Conservation (phyloP, 2,797 vertebrate genomes). For the Pachyuromys duprasi region DNA sequence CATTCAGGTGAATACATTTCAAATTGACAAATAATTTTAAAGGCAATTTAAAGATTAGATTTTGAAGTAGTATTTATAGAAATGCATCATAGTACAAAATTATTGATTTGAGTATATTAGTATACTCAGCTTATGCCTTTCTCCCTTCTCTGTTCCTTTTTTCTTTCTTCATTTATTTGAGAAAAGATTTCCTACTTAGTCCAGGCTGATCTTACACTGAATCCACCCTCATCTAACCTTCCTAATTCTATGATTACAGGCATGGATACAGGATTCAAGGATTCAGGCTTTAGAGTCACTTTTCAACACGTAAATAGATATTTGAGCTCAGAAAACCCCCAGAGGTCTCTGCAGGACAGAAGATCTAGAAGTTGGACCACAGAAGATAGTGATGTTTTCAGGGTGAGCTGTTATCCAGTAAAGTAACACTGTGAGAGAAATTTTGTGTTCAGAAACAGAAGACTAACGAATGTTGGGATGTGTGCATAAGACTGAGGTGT, state of each 20-base stretch:
- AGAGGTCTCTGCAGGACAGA: neutral
- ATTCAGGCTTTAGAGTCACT: neutral
- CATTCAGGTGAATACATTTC: neutral
- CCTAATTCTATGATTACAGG: neutral
- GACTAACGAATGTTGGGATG: neutral
- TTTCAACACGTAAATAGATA: neutral
- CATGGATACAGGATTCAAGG: neutral
- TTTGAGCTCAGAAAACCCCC: neutral
- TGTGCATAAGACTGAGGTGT: neutral
- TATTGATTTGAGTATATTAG: neutral
- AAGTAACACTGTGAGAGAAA: neutral
- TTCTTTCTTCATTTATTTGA: neutral
- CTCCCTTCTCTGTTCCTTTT: neutral
- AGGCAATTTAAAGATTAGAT: neutral
- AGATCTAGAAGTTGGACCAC: neutral
- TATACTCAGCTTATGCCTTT: neutral
- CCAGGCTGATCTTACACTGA: neutral
- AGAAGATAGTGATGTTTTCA: neutral
- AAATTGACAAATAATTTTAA: neutral
- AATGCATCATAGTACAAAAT: neutral
- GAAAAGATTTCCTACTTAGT: neutral
- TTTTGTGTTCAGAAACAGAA: neutral
- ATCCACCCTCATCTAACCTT: neutral
- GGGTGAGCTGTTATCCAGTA: neutral
- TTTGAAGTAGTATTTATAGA: slow-evolving; percentile 19